These are phyloP conservation scores for Holacanthus passer DNA, from an alignment of 2,113 vertebrate genomes.

Conservation along the genomic window DNA sequence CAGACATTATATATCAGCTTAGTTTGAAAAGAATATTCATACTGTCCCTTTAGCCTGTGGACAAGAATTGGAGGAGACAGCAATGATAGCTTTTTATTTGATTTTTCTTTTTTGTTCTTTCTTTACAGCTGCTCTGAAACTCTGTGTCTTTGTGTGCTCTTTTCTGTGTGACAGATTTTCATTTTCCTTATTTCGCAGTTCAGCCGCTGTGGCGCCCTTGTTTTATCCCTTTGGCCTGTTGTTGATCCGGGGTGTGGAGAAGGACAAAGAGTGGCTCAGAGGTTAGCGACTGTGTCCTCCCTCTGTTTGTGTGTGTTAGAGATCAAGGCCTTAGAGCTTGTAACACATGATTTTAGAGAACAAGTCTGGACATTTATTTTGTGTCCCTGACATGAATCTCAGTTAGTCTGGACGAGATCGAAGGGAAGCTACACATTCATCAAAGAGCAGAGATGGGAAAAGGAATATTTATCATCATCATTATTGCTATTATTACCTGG, in stretches of 20 bases:
- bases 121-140: background rate
- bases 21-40: background rate
- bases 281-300: constrained; percentile 15
- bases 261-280: constrained; percentile 47
- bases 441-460: background rate
- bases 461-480: background rate
- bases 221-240: constrained; percentile 12
- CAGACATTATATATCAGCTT: constrained; percentile 23
- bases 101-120: background rate
- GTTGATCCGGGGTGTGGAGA: constrained; percentile 32
- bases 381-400: constrained; percentile 2
- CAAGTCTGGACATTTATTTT: constrained; percentile 6
- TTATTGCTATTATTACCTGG: background rate
- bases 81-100: background rate
- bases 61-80: background rate
- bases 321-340: constrained; percentile 29
- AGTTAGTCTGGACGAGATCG: background rate
- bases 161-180: constrained; percentile 1
- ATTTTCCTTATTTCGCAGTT: constrained; percentile 38
- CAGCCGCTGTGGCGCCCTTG: background rate
- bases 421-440: constrained; percentile 1
- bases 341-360: constrained; percentile 42
- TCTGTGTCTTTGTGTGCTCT: constrained; percentile 5
- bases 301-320: background rate
- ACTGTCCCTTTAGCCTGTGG: background rate